These are phyloP conservation scores for Drosophila kanekoi DNA, from an alignment of 2,888 invertebrate genomes.

Conservation along the genomic window DNA sequence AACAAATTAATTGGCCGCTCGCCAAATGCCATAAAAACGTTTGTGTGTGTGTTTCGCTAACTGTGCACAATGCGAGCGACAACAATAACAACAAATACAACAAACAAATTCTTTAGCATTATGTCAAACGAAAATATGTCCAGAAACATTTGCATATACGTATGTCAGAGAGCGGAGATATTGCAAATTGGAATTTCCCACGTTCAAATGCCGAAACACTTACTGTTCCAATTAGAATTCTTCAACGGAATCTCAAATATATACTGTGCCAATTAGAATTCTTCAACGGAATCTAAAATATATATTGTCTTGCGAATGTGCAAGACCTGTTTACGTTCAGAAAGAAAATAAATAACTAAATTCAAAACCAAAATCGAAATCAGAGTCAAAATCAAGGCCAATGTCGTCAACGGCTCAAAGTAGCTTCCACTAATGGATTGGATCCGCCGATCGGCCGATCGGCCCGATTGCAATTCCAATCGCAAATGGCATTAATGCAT, in stretches of 20 bases:
- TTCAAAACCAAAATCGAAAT: too few relatives aligned
- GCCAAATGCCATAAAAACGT: slow-evolving; percentile 80
- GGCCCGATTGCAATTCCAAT: slow-evolving; percentile 62
- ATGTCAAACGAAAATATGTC: slow-evolving; percentile 45
- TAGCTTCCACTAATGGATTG: slow-evolving; percentile 62
- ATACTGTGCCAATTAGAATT: background rate
- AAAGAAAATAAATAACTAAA: slow-evolving; percentile 2
- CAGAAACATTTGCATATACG: slow-evolving; percentile 3
- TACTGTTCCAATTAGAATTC: slow-evolving; percentile 38
- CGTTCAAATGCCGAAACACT: slow-evolving; percentile 23
- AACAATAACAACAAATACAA: slow-evolving; percentile 31
- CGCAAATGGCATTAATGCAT: slow-evolving; percentile 57
- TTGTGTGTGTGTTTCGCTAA: slow-evolving; percentile 56
- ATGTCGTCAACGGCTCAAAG: slow-evolving; percentile 51
- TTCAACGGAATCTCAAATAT: slow-evolving; percentile 15
- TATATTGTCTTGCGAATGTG: background rate
- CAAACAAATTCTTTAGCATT: slow-evolving; percentile 43
- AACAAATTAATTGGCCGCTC: slow-evolving; percentile 72
- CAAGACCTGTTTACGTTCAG: slow-evolving; percentile 22
- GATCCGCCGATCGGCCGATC: slow-evolving; percentile 38
- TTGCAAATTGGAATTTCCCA: slow-evolving; percentile 48
- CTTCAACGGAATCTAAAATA: too few relatives aligned
- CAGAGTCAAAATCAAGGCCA: slow-evolving; percentile 80
- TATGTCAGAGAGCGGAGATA: slow-evolving; percentile 8
- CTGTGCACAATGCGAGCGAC: slow-evolving; percentile 27